Percentiles rank a stretch among this genome's conserved stretches.
These are phyloP conservation scores for Eulemur rubriventer DNA, from an alignment of 2,797 vertebrate genomes.

Conservation along the genomic window DNA sequence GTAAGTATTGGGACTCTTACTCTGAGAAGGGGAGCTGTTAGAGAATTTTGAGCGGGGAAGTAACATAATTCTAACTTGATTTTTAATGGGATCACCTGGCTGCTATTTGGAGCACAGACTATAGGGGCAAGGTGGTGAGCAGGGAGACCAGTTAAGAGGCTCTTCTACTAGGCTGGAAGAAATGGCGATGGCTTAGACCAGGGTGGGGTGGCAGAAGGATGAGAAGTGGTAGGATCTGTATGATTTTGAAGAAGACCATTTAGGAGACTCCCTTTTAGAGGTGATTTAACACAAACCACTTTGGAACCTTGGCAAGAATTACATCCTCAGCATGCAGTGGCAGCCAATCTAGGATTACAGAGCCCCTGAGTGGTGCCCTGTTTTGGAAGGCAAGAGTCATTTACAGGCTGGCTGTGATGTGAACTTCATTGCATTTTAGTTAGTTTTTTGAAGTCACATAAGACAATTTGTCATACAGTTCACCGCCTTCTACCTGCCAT, in stretches of 20 bases:
- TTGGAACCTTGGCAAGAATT: not conserved
- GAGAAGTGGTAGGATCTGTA: not conserved
- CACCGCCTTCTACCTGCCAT: not conserved
- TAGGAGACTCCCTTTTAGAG: not conserved
- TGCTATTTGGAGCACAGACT: not conserved
- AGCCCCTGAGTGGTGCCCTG: not conserved
- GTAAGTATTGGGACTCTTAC: not conserved
- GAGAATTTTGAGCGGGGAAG: not conserved
- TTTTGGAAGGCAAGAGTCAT: not conserved
- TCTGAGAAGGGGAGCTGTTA: not conserved
- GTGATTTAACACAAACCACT: not conserved
- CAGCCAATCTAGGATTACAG: not conserved
- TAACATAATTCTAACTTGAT: constrained; percentile 13
- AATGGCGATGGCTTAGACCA: not conserved
- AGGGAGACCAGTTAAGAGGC: not conserved
- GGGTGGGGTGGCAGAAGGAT: not conserved
- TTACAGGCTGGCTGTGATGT: not conserved
- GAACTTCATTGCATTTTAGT: constrained; percentile 23
- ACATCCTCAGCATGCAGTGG: not conserved
- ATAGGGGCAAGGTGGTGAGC: not conserved
- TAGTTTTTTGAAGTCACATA: not conserved
- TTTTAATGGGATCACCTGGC: not conserved
- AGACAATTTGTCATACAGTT: not conserved
- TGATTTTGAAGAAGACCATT: not conserved
- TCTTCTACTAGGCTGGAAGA: not conserved